Percentiles rank a stretch among this genome's conserved stretches.
Conservation (phyloP, 2,888 invertebrate genomes). For the Nemotelus nigrinus region DNA sequence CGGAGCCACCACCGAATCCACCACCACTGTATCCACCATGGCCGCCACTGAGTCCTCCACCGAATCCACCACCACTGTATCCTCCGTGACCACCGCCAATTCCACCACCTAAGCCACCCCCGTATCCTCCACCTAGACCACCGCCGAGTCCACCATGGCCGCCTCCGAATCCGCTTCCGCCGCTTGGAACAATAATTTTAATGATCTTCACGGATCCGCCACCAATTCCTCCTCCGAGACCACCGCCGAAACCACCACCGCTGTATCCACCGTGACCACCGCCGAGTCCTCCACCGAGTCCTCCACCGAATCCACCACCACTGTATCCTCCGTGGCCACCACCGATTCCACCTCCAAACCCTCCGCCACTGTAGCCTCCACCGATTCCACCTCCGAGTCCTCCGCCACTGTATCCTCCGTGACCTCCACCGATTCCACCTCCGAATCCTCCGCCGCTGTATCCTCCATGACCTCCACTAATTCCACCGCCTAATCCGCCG, state of each 20-base stretch:
- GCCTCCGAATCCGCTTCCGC: constrained; percentile 30
- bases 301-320: constrained; percentile 19
- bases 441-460: constrained; percentile 10
- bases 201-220: constrained; percentile 20
- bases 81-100: constrained; percentile 20
- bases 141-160: constrained; percentile 18
- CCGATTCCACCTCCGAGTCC: constrained; percentile 1
- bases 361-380: constrained; percentile 1
- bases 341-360: not conserved
- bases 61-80: constrained; percentile 4
- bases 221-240: constrained; percentile 27
- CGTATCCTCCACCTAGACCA: constrained; percentile 11
- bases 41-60: constrained; percentile 15
- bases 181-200: constrained; percentile 21
- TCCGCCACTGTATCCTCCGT: constrained; percentile 27
- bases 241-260: constrained; percentile 33
- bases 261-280: constrained; percentile 24
- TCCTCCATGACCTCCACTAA: constrained; percentile 12
- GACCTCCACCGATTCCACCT: constrained; percentile 24
- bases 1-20: constrained; percentile 4
- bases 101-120: constrained; percentile 15
- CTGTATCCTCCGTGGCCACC: constrained; percentile 27
- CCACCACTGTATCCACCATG: constrained; percentile 22
- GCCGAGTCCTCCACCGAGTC: constrained; percentile 23
- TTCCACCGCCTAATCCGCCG: constrained; percentile 30